These are phyloP conservation scores for Monodelphis domestica DNA, from an alignment of 2,797 vertebrate genomes.

Conservation along the genomic window DNA sequence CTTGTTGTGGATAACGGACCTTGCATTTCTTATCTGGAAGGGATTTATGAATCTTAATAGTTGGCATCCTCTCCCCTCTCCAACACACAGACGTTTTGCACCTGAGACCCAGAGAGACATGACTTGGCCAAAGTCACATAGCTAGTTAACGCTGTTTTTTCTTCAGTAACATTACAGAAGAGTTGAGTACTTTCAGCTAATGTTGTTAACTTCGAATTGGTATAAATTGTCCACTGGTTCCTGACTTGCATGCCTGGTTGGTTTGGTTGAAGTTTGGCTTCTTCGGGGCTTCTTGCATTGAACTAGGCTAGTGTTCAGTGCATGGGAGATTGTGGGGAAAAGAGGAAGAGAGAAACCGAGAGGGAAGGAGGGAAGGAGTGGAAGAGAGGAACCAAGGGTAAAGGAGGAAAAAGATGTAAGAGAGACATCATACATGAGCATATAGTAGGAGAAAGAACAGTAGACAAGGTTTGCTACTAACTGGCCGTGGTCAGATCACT, in stretches of 20 bases:
- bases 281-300: neutral
- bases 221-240: no score
- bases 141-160: neutral
- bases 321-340: neutral
- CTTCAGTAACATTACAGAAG: neutral
- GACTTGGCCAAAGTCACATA: neutral
- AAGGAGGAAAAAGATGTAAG: no score
- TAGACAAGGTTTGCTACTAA: neutral
- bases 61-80: neutral
- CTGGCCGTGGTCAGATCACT: neutral
- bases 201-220: neutral
- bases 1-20: neutral
- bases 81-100: neutral
- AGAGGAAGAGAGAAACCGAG: no score
- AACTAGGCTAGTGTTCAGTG: neutral
- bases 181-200: neutral
- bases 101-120: neutral
- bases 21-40: neutral
- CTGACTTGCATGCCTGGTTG: no score
- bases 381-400: no score
- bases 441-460: neutral
- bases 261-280: neutral
- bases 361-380: neutral
- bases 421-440: neutral
- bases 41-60: neutral